These are phyloP conservation scores for Fragum whitleyi DNA, from an alignment of 2,888 invertebrate species.

Conservation along the genomic window DNA sequence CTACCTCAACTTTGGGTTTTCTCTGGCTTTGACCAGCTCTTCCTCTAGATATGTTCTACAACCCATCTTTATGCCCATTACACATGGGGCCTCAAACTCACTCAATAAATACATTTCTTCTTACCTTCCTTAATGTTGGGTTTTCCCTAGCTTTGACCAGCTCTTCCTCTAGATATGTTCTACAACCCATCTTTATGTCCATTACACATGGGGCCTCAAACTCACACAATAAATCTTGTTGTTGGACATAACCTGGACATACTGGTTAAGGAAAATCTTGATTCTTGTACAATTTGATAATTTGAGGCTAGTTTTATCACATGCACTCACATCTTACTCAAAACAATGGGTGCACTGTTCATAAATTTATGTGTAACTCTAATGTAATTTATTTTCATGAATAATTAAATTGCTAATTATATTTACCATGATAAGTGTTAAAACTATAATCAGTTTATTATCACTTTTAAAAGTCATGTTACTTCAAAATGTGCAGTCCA, in stretches of 20 bases:
- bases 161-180: conserved; percentile 98
- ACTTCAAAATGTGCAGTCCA: no score
- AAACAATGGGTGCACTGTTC: no score
- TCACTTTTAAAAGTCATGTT: no score
- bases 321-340: no score
- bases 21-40: conserved; percentile 96
- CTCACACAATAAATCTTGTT: conserved; percentile 96
- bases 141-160: conserved; percentile 97
- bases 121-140: conserved; percentile 91
- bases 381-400: no score
- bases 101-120: no score
- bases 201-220: conserved; percentile 97
- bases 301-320: no score
- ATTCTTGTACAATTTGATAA: background rate
- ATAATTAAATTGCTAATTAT: no score
- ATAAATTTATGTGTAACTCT: no score
- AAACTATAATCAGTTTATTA: no score
- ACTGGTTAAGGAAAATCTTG: conserved; percentile 67
- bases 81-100: conserved; percentile 96
- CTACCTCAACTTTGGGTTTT: conserved; percentile 92
- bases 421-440: no score
- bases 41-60: conserved; percentile 97
- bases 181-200: conserved; percentile 98
- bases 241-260: conserved; percentile 90
- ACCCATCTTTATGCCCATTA: conserved; percentile 99